Conservation (phyloP, 1,140 invertebrate genomes). For the Phenacoccus solenopsis region DNA sequence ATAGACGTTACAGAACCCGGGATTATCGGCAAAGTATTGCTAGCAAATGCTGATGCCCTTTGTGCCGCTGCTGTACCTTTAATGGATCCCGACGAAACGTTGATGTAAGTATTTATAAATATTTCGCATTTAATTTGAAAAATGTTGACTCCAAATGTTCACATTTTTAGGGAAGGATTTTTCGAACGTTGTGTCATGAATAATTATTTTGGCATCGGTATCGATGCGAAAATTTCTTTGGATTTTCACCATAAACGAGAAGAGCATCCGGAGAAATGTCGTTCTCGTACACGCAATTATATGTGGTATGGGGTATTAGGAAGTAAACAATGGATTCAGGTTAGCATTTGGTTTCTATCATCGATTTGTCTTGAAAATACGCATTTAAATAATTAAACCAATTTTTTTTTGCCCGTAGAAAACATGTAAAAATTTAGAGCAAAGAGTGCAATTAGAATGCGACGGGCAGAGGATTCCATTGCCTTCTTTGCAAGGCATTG, state of each 20-base stretch:
- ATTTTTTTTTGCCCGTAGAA: slow-evolving; percentile 39
- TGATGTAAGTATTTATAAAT: slow-evolving; percentile 47
- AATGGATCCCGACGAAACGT: slow-evolving; percentile 81
- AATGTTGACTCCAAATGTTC: slow-evolving; percentile 19
- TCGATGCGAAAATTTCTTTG: slow-evolving; percentile 95
- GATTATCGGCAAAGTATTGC: slow-evolving; percentile 76
- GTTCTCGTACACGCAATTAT: slow-evolving; percentile 84
- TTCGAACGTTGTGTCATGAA: slow-evolving; percentile 96
- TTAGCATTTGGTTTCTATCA: background rate
- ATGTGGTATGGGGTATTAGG: slow-evolving; percentile 95
- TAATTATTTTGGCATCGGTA: slow-evolving; percentile 98
- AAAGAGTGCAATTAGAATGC: slow-evolving; percentile 83
- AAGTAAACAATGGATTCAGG: slow-evolving; percentile 24
- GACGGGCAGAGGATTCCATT: slow-evolving; percentile 82
- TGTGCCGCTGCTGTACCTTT: slow-evolving; percentile 87
- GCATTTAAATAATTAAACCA: background rate
- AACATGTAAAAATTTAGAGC: slow-evolving; percentile 93
- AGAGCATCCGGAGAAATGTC: slow-evolving; percentile 94
- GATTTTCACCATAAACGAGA: slow-evolving; percentile 97
- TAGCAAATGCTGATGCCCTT: slow-evolving; percentile 91
- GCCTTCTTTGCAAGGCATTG: slow-evolving; percentile 89
- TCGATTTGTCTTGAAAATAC: background rate
- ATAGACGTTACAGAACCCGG: slow-evolving; percentile 51
- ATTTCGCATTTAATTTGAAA: background rate
- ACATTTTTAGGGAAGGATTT: slow-evolving; percentile 60